Evolutionary conservation across 2,888 invertebrate species (phyloP).

Genomic region (Amiota minor): DNA sequence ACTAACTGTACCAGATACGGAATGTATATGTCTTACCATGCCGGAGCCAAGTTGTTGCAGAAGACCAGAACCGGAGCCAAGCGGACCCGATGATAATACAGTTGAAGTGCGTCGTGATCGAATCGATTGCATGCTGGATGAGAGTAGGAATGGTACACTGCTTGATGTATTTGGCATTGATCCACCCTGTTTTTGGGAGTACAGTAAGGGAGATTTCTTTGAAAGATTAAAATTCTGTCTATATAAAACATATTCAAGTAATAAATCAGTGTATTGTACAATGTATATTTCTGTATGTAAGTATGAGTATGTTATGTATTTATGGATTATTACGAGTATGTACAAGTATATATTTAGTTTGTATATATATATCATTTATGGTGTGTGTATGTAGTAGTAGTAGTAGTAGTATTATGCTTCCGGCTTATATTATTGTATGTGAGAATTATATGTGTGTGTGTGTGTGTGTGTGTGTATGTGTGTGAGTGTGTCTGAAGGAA

Average conservation of each 20-base stretch:
- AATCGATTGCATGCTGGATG: constrained; percentile 85
- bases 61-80: constrained; percentile 82
- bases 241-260: no score
- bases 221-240: constrained; percentile 62
- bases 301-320: constrained; percentile 39
- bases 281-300: constrained; percentile 29
- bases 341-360: constrained; percentile 43
- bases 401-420: no score
- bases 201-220: constrained; percentile 76
- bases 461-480: constrained; percentile 30
- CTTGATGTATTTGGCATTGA: constrained; percentile 93
- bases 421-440: no score
- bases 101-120: constrained; percentile 83
- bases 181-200: constrained; percentile 81
- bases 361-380: constrained; percentile 10
- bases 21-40: constrained; percentile 90
- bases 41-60: constrained; percentile 92
- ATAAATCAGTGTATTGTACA: constrained; percentile 30
- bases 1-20: constrained; percentile 79
- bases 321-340: constrained; percentile 31
- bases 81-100: constrained; percentile 78
- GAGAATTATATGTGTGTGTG: constrained; percentile 2
- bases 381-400: background rate
- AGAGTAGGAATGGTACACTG: constrained; percentile 89
- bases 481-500: background rate